These are phyloP conservation scores for Anas bahamensis DNA, from an alignment of 2,797 vertebrate species.

Conservation along the genomic window DNA sequence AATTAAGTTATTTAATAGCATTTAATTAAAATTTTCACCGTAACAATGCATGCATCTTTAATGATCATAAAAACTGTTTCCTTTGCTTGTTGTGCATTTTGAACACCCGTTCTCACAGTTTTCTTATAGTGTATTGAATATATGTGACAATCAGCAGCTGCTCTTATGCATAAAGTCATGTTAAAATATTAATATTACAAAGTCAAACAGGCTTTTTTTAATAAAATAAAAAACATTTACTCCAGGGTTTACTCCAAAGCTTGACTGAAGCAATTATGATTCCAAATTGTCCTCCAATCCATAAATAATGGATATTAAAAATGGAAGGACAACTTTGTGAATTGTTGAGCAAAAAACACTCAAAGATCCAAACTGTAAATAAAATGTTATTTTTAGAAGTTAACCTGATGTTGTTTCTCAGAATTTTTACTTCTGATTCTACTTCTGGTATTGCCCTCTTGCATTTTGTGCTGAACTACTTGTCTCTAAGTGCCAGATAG, in stretches of 20 bases:
- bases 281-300: neutral
- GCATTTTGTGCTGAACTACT: too few species aligned
- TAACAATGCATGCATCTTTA: conserved; percentile 49
- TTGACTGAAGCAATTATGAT: neutral
- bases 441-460: neutral
- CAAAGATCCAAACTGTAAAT: neutral
- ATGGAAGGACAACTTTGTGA: neutral
- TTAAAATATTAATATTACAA: conserved; percentile 7
- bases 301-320: conserved; percentile 40
- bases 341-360: neutral
- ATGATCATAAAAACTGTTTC: conserved; percentile 2
- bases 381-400: conserved; percentile 13
- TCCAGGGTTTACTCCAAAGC: neutral
- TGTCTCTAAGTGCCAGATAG: neutral
- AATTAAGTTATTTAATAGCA: conserved; percentile 30
- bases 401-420: neutral
- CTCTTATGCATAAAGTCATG: neutral
- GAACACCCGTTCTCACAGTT: neutral
- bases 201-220: neutral
- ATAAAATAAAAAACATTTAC: neutral
- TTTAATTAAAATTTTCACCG: conserved; percentile 32
- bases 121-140: neutral
- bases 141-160: neutral
- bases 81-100: conserved; percentile 15
- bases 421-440: neutral